Evolutionary conservation across 2,113 vertebrate genomes (phyloP).

Genomic region (Tragulus kanchil): DNA sequence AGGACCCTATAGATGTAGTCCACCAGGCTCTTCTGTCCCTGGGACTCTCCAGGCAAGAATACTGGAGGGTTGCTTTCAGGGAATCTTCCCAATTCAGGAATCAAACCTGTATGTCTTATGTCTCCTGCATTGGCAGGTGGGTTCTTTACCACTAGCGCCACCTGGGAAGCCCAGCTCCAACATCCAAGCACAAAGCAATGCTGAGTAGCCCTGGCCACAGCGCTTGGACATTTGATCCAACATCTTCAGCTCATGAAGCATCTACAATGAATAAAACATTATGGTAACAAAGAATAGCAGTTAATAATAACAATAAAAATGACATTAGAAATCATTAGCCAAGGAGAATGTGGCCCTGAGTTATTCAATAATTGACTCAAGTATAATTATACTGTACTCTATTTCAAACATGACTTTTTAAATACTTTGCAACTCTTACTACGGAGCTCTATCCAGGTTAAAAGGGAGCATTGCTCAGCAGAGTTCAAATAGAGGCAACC

Average conservation of each 20-base stretch:
- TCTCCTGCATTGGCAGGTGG: background rate
- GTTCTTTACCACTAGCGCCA: background rate
- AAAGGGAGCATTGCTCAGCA: background rate
- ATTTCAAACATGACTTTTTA: slow-evolving; percentile 45
- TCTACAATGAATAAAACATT: no score
- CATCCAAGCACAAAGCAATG: background rate
- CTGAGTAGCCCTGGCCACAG: background rate
- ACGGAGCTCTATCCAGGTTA: background rate
- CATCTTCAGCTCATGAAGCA: no score
- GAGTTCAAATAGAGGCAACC: background rate
- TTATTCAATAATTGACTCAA: slow-evolving; percentile 63
- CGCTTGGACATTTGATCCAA: background rate
- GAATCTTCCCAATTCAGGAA: background rate
- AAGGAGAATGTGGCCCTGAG: slow-evolving; percentile 48
- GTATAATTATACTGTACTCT: slow-evolving; percentile 7
- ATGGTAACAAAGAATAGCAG: slow-evolving; percentile 75
- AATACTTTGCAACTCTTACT: slow-evolving; percentile 26
- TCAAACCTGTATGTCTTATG: background rate
- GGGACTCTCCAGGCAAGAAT: background rate
- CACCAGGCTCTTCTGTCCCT: background rate
- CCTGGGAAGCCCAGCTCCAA: background rate
- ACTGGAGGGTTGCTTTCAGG: background rate
- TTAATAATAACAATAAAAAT: slow-evolving; percentile 78
- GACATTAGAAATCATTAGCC: slow-evolving; percentile 66
- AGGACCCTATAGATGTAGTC: background rate